A percentile compares a stretch with the other conserved stretches of the same genome.
Evolutionary conservation across 37 sponge, comb jelly and placozoan species (phyloP).

Genomic region (Ephydatia muelleri): DNA sequence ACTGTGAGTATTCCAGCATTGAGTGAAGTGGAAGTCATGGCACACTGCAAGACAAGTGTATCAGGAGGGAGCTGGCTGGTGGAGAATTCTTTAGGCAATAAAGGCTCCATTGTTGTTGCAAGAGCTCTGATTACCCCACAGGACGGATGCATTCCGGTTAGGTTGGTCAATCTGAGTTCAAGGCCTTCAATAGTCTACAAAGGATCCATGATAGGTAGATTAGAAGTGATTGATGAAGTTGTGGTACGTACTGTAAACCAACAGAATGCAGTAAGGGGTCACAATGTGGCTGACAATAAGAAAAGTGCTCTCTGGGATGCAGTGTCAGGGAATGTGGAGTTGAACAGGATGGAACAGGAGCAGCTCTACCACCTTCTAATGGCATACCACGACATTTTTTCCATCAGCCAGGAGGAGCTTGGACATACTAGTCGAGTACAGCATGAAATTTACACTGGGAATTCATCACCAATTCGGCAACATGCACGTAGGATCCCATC

Average conservation of each 20-base stretch:
- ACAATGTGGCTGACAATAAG: not conserved
- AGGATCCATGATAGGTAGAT: too few species aligned
- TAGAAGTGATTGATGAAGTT: not conserved
- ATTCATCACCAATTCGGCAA: slow-evolving; percentile 9
- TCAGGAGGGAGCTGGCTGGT: too few species aligned
- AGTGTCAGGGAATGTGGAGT: not conserved
- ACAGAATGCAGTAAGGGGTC: not conserved
- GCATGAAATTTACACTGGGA: slow-evolving; percentile 10
- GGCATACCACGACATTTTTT: slow-evolving; percentile 22
- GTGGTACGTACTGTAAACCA: not conserved
- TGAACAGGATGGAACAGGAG: not conserved
- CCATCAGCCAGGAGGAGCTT: not conserved
- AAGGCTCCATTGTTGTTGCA: too few species aligned
- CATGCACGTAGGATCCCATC: not conserved
- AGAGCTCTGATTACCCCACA: too few species aligned
- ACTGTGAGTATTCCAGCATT: too few species aligned
- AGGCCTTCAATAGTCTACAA: too few species aligned
- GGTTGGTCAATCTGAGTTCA: too few species aligned
- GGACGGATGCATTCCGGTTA: too few species aligned
- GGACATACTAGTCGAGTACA: not conserved
- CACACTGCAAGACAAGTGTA: too few species aligned
- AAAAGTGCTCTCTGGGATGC: not conserved
- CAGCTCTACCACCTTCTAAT: not conserved
- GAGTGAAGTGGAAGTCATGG: too few species aligned
- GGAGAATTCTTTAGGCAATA: too few species aligned